phyloP scores from a whole-genome alignment of 2,113 vertebrate species.

The Coryphaenoides rupestris region DNA sequence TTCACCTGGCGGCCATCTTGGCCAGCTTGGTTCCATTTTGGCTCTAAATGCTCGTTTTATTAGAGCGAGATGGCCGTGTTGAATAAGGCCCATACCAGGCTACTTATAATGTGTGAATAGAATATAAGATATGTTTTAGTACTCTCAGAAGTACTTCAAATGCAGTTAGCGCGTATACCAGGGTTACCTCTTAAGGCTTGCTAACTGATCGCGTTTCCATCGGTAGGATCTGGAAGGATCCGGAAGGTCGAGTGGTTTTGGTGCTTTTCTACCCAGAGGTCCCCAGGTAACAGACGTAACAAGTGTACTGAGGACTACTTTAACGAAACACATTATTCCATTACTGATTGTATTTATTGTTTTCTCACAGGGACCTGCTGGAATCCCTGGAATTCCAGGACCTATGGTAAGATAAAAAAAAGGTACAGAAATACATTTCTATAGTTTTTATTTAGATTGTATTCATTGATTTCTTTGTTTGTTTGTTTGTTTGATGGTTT shows the following conservation, averaged over 20 bases:
- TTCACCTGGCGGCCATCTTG: not conserved
- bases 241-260: conserved; percentile 56
- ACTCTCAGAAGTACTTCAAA: too few relatives aligned
- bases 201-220: conserved; percentile 16
- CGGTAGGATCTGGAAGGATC: conserved; percentile 86
- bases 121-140: too few relatives aligned
- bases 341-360: not conserved
- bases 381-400: conserved; percentile 65
- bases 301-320: not conserved
- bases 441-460: too few relatives aligned
- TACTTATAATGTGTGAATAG: too few relatives aligned
- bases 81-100: too few relatives aligned
- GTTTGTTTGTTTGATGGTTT: conserved; percentile 3
- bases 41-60: too few relatives aligned
- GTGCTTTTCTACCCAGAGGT: conserved; percentile 41
- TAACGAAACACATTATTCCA: not conserved
- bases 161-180: too few relatives aligned
- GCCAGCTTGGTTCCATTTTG: too few relatives aligned
- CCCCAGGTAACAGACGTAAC: conserved; percentile 66
- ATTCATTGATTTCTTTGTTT: not conserved
- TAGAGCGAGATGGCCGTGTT: too few relatives aligned
- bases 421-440: too few relatives aligned
- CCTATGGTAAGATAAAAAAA: conserved; percentile 54
- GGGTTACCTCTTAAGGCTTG: too few relatives aligned
- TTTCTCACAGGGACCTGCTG: conserved; percentile 58